Percentiles rank a stretch among this genome's conserved stretches.
These are phyloP conservation scores for Spialia ferax DNA, from an alignment of 2,888 invertebrate genomes.

Conservation along the genomic window DNA sequence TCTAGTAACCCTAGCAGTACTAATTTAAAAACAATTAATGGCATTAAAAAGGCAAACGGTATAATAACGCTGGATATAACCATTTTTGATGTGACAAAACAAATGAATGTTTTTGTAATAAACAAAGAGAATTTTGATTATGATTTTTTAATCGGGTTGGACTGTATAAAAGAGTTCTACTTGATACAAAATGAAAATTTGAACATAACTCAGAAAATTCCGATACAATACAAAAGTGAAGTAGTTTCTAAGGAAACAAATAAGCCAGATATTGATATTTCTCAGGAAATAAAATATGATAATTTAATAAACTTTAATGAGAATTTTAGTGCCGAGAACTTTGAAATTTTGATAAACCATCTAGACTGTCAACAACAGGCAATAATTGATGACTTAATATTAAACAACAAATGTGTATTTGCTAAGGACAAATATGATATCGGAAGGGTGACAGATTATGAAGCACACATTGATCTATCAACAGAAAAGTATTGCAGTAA, in stretches of 20 bases:
- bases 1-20: constrained; percentile 7
- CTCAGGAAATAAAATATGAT: not conserved
- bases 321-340: not conserved
- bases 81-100: constrained; percentile 45
- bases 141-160: constrained; percentile 43
- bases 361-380: constrained; percentile 26
- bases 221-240: not conserved
- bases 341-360: constrained; percentile 20
- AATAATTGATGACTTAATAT: constrained; percentile 32
- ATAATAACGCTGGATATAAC: constrained; percentile 41
- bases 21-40: constrained; percentile 40
- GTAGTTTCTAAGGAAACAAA: not conserved
- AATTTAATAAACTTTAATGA: not conserved
- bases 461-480: constrained; percentile 41
- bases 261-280: no score
- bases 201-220: constrained; percentile 40
- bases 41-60: constrained; percentile 36
- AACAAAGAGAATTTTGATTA: constrained; percentile 44
- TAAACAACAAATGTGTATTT: constrained; percentile 31
- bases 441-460: constrained; percentile 40
- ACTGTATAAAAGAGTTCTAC: constrained; percentile 44
- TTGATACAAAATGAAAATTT: constrained; percentile 43
- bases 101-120: constrained; percentile 43
- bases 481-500: constrained; percentile 51
- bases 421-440: constrained; percentile 43